Conservation (phyloP, 2,888 invertebrate species). For the Aphrophora alni region DNA sequence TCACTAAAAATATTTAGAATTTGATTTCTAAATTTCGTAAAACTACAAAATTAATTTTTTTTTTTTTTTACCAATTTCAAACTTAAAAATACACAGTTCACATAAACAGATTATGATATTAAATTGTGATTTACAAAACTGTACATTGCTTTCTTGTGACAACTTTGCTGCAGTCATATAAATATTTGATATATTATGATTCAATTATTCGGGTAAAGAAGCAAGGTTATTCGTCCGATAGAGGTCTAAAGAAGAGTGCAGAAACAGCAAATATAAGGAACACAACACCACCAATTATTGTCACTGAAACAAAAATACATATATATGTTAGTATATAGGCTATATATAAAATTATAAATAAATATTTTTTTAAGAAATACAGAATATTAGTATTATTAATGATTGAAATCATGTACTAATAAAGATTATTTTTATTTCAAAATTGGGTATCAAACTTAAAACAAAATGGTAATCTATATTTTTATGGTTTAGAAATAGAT, state of each 20-base stretch:
- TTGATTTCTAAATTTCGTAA: neutral
- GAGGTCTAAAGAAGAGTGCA: slow-evolving; percentile 84
- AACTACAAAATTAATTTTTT: neutral
- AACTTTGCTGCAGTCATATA: neutral
- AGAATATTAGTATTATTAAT: too few species aligned
- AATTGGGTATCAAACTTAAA: too few species aligned
- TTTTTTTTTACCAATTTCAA: neutral
- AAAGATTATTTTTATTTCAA: too few species aligned
- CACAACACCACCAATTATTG: slow-evolving; percentile 94
- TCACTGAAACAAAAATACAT: slow-evolving; percentile 72
- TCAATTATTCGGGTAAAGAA: neutral
- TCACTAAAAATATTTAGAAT: neutral
- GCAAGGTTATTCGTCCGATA: neutral
- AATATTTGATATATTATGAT: neutral
- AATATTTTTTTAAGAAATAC: too few species aligned
- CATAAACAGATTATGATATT: neutral
- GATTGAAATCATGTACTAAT: too few species aligned
- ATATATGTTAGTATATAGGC: too few species aligned
- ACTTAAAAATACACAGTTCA: neutral
- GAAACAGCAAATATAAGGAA: slow-evolving; percentile 94
- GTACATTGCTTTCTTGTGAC: neutral
- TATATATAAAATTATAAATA: too few species aligned
- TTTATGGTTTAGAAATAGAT: too few species aligned
- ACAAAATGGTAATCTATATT: too few species aligned
- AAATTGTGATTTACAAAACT: neutral